These are phyloP conservation scores for Progne subis DNA, from an alignment of 2,113 vertebrate species.

Conservation along the genomic window DNA sequence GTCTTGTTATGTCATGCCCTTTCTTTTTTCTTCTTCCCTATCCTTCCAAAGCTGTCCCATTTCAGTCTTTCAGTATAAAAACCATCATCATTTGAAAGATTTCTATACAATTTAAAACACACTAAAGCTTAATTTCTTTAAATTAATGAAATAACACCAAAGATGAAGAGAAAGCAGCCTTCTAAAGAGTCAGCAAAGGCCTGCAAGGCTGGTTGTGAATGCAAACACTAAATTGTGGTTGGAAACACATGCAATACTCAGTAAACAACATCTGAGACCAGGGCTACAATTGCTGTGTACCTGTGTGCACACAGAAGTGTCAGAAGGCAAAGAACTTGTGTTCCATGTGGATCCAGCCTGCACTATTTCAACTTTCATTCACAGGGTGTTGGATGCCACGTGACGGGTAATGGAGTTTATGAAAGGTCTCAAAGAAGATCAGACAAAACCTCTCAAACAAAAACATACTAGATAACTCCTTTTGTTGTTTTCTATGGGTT, in stretches of 20 bases:
- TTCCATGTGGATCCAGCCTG: background rate
- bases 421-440: background rate
- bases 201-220: background rate
- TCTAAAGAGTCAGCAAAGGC: background rate
- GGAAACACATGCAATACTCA: accelerated
- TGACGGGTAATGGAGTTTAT: too few relatives aligned
- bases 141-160: background rate
- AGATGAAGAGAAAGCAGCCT: background rate
- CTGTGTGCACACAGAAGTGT: too few relatives aligned
- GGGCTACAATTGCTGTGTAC: accelerated
- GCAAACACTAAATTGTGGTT: background rate
- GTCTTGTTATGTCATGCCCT: background rate
- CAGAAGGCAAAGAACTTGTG: background rate
- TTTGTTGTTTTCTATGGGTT: background rate
- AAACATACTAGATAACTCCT: accelerated
- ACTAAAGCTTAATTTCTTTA: background rate
- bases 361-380: accelerated
- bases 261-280: background rate
- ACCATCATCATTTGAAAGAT: background rate
- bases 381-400: background rate
- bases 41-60: accelerated
- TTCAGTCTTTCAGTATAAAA: background rate
- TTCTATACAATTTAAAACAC: background rate
- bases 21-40: background rate
- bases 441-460: background rate